A percentile compares a stretch with the other conserved stretches of the same genome.
Evolutionary conservation across 2,888 invertebrate genomes (phyloP).

Genomic region (Dysmachus trigonus): DNA sequence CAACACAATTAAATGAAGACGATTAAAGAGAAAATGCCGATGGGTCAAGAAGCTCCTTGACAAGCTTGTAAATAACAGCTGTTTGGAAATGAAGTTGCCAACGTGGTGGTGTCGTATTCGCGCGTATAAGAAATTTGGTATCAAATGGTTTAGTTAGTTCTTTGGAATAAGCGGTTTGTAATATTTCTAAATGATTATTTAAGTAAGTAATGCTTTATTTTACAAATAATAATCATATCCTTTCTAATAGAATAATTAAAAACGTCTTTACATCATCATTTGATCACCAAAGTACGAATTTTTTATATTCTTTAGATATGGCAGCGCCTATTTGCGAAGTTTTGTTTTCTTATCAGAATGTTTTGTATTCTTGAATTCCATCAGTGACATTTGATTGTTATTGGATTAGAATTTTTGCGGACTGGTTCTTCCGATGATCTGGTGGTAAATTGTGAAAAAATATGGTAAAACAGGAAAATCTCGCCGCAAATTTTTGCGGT

Average conservation of each 20-base stretch:
- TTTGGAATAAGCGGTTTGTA: too few species aligned
- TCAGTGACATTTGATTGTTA: background rate
- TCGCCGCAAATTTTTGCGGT: conserved; percentile 64
- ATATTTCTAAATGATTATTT: too few species aligned
- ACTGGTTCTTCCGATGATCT: background rate
- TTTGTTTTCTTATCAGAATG: background rate
- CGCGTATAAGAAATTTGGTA: background rate
- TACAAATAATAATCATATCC: too few species aligned
- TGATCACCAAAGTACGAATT: too few species aligned
- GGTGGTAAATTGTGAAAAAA: background rate
- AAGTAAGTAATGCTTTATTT: too few species aligned
- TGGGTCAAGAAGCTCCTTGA: background rate
- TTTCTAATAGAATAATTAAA: too few species aligned
- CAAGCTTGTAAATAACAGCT: background rate
- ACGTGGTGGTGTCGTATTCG: background rate
- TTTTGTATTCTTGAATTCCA: background rate
- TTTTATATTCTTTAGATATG: background rate
- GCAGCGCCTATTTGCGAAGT: background rate
- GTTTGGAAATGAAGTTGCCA: background rate
- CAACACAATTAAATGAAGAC: background rate
- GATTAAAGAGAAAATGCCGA: background rate
- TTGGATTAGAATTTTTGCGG: background rate
- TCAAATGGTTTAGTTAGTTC: background rate
- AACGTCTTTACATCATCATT: too few species aligned
- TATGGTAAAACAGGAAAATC: conserved; percentile 63